These are phyloP conservation scores for Tetragonisca angustula DNA, from an alignment of 2,888 invertebrate genomes.

Conservation along the genomic window DNA sequence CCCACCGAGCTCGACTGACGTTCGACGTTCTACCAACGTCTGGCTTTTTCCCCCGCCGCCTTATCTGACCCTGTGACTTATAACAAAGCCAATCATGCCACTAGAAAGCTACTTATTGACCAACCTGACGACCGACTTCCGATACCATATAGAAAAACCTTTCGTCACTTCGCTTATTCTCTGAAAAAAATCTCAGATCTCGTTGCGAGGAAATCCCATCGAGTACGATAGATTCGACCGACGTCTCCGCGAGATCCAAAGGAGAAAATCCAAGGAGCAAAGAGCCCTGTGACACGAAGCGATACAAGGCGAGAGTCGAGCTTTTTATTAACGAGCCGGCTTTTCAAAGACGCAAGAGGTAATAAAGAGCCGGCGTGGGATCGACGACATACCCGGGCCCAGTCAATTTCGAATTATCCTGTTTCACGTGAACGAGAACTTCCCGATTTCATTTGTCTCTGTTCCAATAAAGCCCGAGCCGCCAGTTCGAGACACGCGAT, in stretches of 20 bases:
- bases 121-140: too few relatives aligned
- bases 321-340: constrained; percentile 23
- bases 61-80: too few relatives aligned
- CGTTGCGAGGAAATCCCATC: too few relatives aligned
- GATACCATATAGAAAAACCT: too few relatives aligned
- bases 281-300: not conserved
- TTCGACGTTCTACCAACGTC: too few relatives aligned
- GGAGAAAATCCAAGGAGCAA: not conserved
- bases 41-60: too few relatives aligned
- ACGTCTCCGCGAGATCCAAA: not conserved
- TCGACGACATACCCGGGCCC: not conserved
- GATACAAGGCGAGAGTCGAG: not conserved
- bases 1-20: too few relatives aligned
- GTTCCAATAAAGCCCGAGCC: constrained; percentile 46
- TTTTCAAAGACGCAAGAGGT: not conserved
- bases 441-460: constrained; percentile 59
- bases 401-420: constrained; percentile 61
- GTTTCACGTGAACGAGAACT: constrained; percentile 43
- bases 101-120: too few relatives aligned
- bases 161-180: too few relatives aligned
- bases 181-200: too few relatives aligned
- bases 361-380: constrained; percentile 6
- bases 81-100: too few relatives aligned
- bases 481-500: not conserved
- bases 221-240: too few relatives aligned